Evolutionary conservation across 2,888 invertebrate genomes (phyloP).

Genomic region (Xestia rhomboidea): DNA sequence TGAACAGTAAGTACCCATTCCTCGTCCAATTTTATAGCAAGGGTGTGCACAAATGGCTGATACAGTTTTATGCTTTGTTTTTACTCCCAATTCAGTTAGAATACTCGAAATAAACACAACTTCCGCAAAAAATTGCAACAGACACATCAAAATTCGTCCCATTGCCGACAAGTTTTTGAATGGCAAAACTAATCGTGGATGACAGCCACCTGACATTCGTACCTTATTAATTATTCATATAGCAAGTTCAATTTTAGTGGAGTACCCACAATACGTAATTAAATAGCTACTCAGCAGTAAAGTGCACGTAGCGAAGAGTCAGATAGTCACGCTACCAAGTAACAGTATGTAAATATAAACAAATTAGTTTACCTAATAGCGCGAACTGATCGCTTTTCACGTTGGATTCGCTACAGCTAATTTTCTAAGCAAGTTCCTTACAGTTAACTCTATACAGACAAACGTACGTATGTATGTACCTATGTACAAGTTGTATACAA

Average conservation of each 20-base stretch:
- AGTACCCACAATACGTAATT: slow-evolving; percentile 57
- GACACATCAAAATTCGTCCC: slow-evolving; percentile 9
- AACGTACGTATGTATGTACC: slow-evolving; percentile 13
- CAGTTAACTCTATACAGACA: slow-evolving; percentile 23
- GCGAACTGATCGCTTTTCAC: slow-evolving; percentile 63
- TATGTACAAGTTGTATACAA: slow-evolving; percentile 14
- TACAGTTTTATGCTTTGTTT: slow-evolving; percentile 42
- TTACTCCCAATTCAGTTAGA: slow-evolving; percentile 23
- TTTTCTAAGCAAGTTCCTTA: slow-evolving; percentile 58
- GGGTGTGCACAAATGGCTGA: slow-evolving; percentile 37
- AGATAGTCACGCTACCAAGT: slow-evolving; percentile 65
- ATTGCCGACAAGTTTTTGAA: slow-evolving; percentile 17
- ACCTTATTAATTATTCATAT: slow-evolving; percentile 62
- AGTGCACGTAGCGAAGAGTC: slow-evolving; percentile 56
- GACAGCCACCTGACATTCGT: slow-evolving; percentile 45
- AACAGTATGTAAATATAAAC: slow-evolving; percentile 71
- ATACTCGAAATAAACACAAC: slow-evolving; percentile 18
- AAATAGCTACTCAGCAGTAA: slow-evolving; percentile 54
- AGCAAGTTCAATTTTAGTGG: slow-evolving; percentile 56
- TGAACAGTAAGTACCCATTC: slow-evolving; percentile 38
- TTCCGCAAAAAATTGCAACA: slow-evolving; percentile 5
- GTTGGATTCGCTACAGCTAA: slow-evolving; percentile 49
- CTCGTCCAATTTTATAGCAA: slow-evolving; percentile 38
- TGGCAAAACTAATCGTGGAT: slow-evolving; percentile 33
- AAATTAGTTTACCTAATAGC: slow-evolving; percentile 72